Evolutionary conservation across 1,140 invertebrate species (phyloP).

Genomic region (Octopus sinensis): DNA sequence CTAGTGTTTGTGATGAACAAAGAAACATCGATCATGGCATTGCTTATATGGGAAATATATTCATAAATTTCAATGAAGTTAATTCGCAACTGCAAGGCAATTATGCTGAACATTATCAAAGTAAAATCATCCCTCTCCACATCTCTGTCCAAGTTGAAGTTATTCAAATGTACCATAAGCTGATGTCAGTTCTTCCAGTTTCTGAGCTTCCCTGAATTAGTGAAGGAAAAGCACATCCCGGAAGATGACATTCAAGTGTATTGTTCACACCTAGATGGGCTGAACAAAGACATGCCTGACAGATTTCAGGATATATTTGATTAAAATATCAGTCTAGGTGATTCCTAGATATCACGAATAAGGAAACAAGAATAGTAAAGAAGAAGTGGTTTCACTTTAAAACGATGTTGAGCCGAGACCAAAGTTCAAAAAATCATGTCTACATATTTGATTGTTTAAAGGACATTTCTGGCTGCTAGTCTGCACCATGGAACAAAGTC

Average conservation of each 20-base stretch:
- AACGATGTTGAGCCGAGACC: neutral
- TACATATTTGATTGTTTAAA: neutral
- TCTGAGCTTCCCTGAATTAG: conserved; percentile 1
- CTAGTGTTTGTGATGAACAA: neutral
- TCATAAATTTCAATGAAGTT: neutral
- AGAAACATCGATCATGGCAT: neutral
- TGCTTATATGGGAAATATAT: neutral
- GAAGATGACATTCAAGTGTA: neutral
- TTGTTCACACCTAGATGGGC: conserved; percentile 4
- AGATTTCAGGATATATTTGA: neutral
- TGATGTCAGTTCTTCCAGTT: neutral
- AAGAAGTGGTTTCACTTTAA: neutral
- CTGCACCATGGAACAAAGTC: neutral
- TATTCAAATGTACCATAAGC: conserved; percentile 2
- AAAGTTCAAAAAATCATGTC: conserved; percentile 8
- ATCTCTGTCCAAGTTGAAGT: conserved; percentile 1
- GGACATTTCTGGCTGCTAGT: neutral
- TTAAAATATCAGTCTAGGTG: neutral
- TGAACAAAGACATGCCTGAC: neutral
- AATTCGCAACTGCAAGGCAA: neutral
- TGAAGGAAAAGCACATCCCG: neutral
- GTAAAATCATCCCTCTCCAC: neutral
- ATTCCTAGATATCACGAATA: neutral
- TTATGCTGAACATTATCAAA: neutral
- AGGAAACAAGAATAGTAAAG: neutral